Evolutionary conservation across 2,888 invertebrate genomes (phyloP).

Genomic region (Rhyacophila evoluta): DNA sequence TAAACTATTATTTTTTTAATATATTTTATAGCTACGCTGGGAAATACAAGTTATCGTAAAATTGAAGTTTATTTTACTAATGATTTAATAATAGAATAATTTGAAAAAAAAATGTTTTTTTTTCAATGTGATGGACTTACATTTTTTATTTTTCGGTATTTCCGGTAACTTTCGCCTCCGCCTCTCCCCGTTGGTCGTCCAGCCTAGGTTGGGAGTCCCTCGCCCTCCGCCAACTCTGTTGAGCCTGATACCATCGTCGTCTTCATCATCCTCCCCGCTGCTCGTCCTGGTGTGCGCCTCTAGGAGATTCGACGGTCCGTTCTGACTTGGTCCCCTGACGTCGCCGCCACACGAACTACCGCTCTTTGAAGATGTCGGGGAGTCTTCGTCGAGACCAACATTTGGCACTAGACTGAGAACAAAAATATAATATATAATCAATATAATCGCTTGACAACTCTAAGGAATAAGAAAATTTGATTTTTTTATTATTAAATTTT

Average conservation of each 20-base stretch:
- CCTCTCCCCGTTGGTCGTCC: conserved; percentile 68
- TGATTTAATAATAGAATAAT: too few species aligned
- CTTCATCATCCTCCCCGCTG: conserved; percentile 64
- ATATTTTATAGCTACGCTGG: neutral
- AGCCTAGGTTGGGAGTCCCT: conserved; percentile 58
- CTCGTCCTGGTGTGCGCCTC: conserved; percentile 55
- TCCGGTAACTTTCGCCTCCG: conserved; percentile 88
- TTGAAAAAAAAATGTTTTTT: too few species aligned
- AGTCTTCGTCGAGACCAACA: conserved; percentile 84
- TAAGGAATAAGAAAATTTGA: too few species aligned
- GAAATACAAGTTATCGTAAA: neutral
- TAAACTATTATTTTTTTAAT: too few species aligned
- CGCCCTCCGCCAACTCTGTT: conserved; percentile 58
- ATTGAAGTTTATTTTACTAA: too few species aligned
- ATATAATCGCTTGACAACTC: too few species aligned
- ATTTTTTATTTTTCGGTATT: conserved; percentile 90
- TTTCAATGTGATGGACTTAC: conserved; percentile 68
- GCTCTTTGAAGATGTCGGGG: conserved; percentile 82
- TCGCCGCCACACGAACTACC: conserved; percentile 76
- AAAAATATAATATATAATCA: too few species aligned
- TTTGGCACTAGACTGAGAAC: conserved; percentile 82
- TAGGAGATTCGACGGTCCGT: conserved; percentile 33
- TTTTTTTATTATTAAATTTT: too few species aligned
- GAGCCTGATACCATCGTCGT: conserved; percentile 63
- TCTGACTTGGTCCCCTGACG: conserved; percentile 55